Conservation (phyloP, 2,797 vertebrate species). For the Gastrophryne carolinensis region DNA sequence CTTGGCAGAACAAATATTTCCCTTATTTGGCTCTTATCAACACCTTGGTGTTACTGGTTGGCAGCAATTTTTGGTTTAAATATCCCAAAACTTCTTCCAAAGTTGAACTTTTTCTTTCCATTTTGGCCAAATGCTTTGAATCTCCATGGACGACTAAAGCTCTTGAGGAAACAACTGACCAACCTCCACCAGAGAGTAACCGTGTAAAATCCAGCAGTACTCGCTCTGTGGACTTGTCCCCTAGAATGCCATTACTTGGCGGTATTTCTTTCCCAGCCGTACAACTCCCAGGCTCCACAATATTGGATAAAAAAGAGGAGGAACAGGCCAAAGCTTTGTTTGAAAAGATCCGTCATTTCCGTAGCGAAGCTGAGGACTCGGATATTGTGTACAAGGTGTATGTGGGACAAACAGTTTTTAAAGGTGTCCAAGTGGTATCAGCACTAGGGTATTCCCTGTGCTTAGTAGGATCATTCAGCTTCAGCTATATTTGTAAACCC, state of each 20-base stretch:
- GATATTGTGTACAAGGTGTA: slow-evolving; percentile 79
- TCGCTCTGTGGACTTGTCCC: slow-evolving; percentile 40
- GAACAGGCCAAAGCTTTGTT: slow-evolving; percentile 79
- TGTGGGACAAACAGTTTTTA: slow-evolving; percentile 74
- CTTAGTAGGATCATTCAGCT: slow-evolving; percentile 70
- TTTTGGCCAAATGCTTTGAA: slow-evolving; percentile 79
- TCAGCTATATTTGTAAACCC: slow-evolving; percentile 71
- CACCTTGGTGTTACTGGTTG: slow-evolving; percentile 72
- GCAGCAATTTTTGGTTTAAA: slow-evolving; percentile 82
- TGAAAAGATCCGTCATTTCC: slow-evolving; percentile 76
- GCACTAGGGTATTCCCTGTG: slow-evolving; percentile 73
- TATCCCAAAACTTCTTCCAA: slow-evolving; percentile 79
- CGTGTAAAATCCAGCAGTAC: slow-evolving; percentile 20
- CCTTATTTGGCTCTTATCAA: slow-evolving; percentile 78
- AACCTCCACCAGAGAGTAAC: slow-evolving; percentile 58
- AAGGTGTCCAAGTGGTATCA: slow-evolving; percentile 66
- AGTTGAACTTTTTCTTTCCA: slow-evolving; percentile 78
- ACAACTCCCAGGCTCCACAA: slow-evolving; percentile 44
- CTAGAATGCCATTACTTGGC: slow-evolving; percentile 38
- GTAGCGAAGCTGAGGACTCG: slow-evolving; percentile 74
- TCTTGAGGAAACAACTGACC: slow-evolving; percentile 71
- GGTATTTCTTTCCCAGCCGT: slow-evolving; percentile 24
- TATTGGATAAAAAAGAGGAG: slow-evolving; percentile 74
- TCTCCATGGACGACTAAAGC: slow-evolving; percentile 81
- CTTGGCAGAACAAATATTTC: slow-evolving; percentile 76